Base-by-base conservation (phyloP, 2,113 vertebrate genomes). In the Centropus bengalensis region DNA sequence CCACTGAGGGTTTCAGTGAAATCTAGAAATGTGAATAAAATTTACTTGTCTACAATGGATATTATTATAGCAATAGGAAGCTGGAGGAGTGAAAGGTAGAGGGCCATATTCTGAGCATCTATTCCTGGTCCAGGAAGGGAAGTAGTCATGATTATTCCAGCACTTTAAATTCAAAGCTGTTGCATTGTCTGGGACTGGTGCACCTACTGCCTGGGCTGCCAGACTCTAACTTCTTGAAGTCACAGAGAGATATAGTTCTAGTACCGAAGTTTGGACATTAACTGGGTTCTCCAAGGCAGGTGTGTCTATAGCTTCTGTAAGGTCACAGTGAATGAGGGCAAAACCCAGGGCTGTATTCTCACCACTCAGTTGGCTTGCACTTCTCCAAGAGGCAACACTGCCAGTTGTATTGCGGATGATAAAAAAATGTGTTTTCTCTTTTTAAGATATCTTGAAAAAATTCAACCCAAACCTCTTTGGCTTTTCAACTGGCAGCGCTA, bases 381-480 rank as follows among this genome's bases (percentile, higher is more conserved):
- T 85, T 47, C 47, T 68, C 47, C 0, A 1, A n/a, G 59, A 88
- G 56, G 30, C 20, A 40, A 1, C 0, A 1, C 40, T 78, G 42
- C 68, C 12, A 4, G 10, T 32, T 66, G 22, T 33, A 8, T 40
- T 22, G 28, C 28, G 32, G 19, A 23, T 38, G 19, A 13, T 26
- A 92, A 59, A 91, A 73, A 2, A 32, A 45, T 75, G 42, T 9
- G 30, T 74, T 49, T 74, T 52, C n/a, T 96, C 28, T 86, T 40
- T 95, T 91, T 79, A 94, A 99, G 99, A 99, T 81, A 99, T 99
- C 83, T 94, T 99, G 62, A 99, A 97, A 97, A 99, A 98, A 95
- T 99, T 99, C 97, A 99, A 98, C 86, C 98, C 99, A 4, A 59
- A 96, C 30, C 83, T 99, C 83, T 94, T 97, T 32, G 99, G 99